phyloP scores from a whole-genome alignment of 2,797 vertebrate species.

The Syngnathus acus region DNA sequence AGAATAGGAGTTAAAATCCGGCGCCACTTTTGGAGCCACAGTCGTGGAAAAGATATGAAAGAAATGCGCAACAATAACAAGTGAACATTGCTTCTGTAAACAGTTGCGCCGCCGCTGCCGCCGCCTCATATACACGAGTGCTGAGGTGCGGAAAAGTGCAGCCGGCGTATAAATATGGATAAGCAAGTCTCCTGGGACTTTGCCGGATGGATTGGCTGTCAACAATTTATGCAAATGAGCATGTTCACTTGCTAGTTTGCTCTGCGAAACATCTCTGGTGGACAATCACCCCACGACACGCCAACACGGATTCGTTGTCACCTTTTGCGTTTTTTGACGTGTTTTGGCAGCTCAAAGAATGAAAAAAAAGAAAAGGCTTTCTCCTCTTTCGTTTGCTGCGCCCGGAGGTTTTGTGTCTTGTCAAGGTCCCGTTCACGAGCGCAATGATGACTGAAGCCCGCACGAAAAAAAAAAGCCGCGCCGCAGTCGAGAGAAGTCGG shows the following conservation, averaged over 20 bases:
- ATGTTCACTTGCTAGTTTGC: constrained; percentile 27
- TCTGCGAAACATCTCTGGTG: constrained; percentile 33
- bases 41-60: constrained; percentile 8
- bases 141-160: constrained; percentile 14
- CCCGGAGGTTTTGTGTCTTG: neutral
- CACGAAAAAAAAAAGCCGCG: neutral
- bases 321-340: constrained; percentile 15
- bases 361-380: neutral
- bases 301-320: constrained; percentile 17
- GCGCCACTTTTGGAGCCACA: constrained; percentile 21
- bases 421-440: neutral
- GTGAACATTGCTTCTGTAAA: constrained; percentile 23
- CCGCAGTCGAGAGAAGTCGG: neutral
- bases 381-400: neutral
- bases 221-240: constrained; percentile 42
- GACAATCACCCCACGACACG: constrained; percentile 11
- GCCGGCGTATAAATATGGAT: constrained; percentile 32
- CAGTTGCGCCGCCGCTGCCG: neutral
- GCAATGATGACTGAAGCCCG: neutral
- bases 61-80: constrained; percentile 10
- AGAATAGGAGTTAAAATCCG: neutral
- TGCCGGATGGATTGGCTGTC: constrained; percentile 19
- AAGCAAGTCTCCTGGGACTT: constrained; percentile 22
- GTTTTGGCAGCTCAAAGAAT: constrained; percentile 35
- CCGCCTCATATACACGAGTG: neutral